Evolutionary conservation across 2,888 invertebrate genomes (phyloP).

Genomic region (Horisme vitalbata): DNA sequence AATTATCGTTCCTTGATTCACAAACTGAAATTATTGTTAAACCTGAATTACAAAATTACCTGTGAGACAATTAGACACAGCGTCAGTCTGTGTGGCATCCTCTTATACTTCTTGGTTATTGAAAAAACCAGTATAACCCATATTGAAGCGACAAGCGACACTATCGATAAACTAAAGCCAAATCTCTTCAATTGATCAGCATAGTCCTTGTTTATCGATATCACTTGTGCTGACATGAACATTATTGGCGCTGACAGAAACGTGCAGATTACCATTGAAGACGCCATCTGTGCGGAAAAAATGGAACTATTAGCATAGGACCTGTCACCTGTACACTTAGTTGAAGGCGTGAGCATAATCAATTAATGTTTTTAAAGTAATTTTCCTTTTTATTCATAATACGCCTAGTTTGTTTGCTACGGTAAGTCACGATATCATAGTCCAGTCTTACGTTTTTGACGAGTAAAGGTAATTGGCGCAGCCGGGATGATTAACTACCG

Average conservation of each 20-base stretch:
- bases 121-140: conserved; percentile 91
- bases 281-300: conserved; percentile 87
- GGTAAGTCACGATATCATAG: too few relatives aligned
- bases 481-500: neutral
- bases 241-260: conserved; percentile 97
- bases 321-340: too few relatives aligned
- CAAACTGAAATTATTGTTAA: too few relatives aligned
- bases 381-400: too few relatives aligned
- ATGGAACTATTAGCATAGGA: neutral
- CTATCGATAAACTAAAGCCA: conserved; percentile 92
- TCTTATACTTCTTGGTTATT: conserved; percentile 88
- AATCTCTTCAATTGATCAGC: conserved; percentile 89
- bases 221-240: conserved; percentile 97
- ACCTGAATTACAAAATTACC: conserved; percentile 84
- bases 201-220: conserved; percentile 91
- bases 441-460: neutral
- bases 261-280: conserved; percentile 96
- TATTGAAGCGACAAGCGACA: conserved; percentile 88
- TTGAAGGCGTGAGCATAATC: too few relatives aligned
- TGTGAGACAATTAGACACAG: conserved; percentile 90
- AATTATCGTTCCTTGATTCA: too few relatives aligned
- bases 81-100: conserved; percentile 92
- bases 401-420: too few relatives aligned
- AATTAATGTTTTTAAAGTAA: too few relatives aligned
- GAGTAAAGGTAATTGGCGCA: neutral